These are phyloP conservation scores for Neodiprion fabricii DNA, from an alignment of 1,140 invertebrate species.

Conservation along the genomic window DNA sequence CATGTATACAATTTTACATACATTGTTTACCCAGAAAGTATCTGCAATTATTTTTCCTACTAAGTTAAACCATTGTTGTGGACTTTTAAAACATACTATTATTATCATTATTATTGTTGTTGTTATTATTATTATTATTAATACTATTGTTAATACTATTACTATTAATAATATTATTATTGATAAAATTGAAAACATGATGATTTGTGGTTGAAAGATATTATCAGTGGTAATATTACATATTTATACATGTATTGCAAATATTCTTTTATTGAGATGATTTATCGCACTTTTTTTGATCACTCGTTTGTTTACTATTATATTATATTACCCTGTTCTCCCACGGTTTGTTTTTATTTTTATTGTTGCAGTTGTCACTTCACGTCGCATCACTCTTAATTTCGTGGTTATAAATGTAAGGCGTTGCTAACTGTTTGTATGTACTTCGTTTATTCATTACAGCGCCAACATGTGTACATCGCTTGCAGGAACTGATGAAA, in stretches of 20 bases:
- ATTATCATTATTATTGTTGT: too few relatives aligned
- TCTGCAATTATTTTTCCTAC: not conserved
- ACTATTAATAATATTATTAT: not conserved
- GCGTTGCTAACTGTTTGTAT: not conserved
- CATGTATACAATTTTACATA: not conserved
- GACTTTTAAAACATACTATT: not conserved
- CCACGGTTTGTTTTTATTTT: slow-evolving; percentile 5
- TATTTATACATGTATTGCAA: not conserved
- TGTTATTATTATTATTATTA: too few relatives aligned
- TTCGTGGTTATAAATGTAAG: not conserved
- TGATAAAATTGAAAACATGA: not conserved
- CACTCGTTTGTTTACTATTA: not conserved
- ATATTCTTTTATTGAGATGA: not conserved
- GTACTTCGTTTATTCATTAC: slow-evolving; percentile 1
- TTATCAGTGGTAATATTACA: not conserved
- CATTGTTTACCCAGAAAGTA: slow-evolving; percentile 4
- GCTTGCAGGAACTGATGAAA: slow-evolving; percentile 5
- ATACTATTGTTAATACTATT: too few relatives aligned
- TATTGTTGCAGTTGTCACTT: slow-evolving; percentile 5
- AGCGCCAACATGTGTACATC: not conserved
- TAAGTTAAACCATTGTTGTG: slow-evolving; percentile 3
- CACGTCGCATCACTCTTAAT: not conserved
- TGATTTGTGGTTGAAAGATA: not conserved
- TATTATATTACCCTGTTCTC: not conserved
- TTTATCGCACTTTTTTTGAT: not conserved